Evolutionary conservation across 2,888 invertebrate species (phyloP), one percentile per base, ranked within the genome.

Genomic region (Nemurella pictetii): DNA sequence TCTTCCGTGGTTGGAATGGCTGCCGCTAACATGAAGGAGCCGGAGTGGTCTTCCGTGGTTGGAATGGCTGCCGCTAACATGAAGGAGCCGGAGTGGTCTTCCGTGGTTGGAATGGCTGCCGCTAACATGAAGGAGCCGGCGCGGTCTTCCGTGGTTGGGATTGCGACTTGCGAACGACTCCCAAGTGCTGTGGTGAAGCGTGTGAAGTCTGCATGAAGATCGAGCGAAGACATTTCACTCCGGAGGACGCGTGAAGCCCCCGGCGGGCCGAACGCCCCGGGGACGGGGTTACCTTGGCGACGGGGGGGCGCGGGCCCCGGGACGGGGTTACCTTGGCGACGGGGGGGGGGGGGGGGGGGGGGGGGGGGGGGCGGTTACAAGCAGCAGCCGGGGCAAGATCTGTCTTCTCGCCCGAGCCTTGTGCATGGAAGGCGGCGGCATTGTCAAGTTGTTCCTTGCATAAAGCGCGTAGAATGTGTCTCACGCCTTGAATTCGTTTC

Each of bases 281-380:
- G 78, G 20, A n/a, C 12, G 78, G 3, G 30, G 29, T 30, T 80
- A 25, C 32, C 80, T 36, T 36, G 32, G 25, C 29, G 29, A 7
- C 29, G 29, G 27, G 78, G 78, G 78, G 28, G 26, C 5, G 26
- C 4, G 35, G 35, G 35, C 5, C 5, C 5, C 4, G 9, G 15
- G 78, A n/a, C n/a, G n/a, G n/a, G n/a, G n/a, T 80, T 36, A 80
- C 80, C 80, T 36, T 80, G 25, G 27, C 78, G 7, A 29, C 78
- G 27, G 78, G 78, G 78, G 28, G 26, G 12, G 26, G 12, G 35
- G 35, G 35, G 35, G 35, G 35, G 12, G 9, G 15, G 78, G n/a
- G 27, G 78, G 78, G 78, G 28, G 26, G 12, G 26, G 12, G 35
- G 35, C n/a, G n/a, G n/a, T n/a, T n/a, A n/a, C n/a, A n/a, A n/a